phyloP scores from a whole-genome alignment of 1,140 invertebrate genomes.

The Drosophila oshimai region DNA sequence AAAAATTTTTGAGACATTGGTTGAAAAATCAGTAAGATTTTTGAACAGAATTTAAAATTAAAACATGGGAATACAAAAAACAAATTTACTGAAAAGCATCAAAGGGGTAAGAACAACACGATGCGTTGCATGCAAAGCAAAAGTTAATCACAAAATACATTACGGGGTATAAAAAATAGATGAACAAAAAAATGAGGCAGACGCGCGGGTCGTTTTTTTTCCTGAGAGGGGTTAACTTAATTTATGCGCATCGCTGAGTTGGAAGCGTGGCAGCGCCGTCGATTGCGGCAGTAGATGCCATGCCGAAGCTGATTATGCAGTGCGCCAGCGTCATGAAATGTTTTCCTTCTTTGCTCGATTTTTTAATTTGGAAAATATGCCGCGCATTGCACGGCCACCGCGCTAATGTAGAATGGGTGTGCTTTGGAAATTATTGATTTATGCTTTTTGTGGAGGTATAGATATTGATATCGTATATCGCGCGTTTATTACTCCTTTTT shows the following conservation, averaged over 20 bases:
- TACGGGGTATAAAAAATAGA: constrained; percentile 68
- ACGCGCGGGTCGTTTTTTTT: constrained; percentile 54
- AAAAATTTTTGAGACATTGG: too few relatives aligned
- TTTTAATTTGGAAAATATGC: constrained; percentile 78
- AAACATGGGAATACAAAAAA: background rate
- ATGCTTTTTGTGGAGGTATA: constrained; percentile 45
- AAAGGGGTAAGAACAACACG: constrained; percentile 30
- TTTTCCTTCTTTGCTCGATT: constrained; percentile 42
- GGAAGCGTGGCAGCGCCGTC: constrained; percentile 62
- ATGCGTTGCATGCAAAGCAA: constrained; percentile 72
- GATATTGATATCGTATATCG: background rate
- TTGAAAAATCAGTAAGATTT: too few relatives aligned
- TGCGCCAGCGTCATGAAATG: constrained; percentile 42
- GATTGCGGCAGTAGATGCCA: constrained; percentile 22
- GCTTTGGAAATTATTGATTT: constrained; percentile 74
- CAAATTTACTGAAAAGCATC: background rate
- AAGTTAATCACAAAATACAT: constrained; percentile 82
- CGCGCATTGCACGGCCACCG: constrained; percentile 3
- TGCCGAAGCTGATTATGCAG: constrained; percentile 65
- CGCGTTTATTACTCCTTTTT: background rate
- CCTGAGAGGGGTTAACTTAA: constrained; percentile 76
- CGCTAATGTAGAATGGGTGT: constrained; percentile 27
- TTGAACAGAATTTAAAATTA: background rate
- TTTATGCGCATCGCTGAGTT: constrained; percentile 69
- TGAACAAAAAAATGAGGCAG: constrained; percentile 72